Conservation (phyloP, 2,888 invertebrate species). For the Apocheima hispidaria region DNA sequence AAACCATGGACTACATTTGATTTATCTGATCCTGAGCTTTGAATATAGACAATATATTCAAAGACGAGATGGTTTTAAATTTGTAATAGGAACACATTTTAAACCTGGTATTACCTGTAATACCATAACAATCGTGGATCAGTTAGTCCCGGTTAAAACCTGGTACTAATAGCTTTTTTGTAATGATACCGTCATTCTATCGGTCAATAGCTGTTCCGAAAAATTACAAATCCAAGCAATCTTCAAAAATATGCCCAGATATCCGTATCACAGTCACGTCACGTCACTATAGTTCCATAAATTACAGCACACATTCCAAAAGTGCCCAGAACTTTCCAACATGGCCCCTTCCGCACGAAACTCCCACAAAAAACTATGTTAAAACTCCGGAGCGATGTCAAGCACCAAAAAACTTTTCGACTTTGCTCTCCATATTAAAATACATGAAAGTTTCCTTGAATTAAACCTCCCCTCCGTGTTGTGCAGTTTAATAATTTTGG, state of each 20-base stretch:
- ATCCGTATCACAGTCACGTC: background rate
- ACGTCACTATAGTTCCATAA: conserved; percentile 17
- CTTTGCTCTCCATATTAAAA: conserved; percentile 21
- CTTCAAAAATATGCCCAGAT: background rate
- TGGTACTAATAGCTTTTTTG: too few relatives aligned
- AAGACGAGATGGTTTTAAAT: too few relatives aligned
- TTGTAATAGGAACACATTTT: too few relatives aligned
- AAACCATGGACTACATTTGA: too few relatives aligned
- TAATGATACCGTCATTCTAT: background rate
- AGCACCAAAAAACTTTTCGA: conserved; percentile 21
- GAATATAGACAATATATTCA: too few relatives aligned
- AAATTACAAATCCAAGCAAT: background rate
- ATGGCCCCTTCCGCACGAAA: conserved; percentile 5
- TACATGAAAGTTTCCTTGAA: conserved; percentile 25
- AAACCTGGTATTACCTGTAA: too few relatives aligned
- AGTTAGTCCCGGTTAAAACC: too few relatives aligned
- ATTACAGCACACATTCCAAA: conserved; percentile 12
- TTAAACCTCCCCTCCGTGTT: conserved; percentile 1
- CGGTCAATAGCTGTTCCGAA: background rate
- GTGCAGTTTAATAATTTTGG: conserved; percentile 8
- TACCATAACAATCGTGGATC: too few relatives aligned
- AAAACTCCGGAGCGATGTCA: conserved; percentile 23
- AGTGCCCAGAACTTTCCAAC: conserved; percentile 13
- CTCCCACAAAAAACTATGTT: conserved; percentile 21
- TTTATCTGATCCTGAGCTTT: too few relatives aligned